Base-by-base conservation (phyloP, 2,797 vertebrate genomes). In the Gephyroberyx darwinii region DNA sequence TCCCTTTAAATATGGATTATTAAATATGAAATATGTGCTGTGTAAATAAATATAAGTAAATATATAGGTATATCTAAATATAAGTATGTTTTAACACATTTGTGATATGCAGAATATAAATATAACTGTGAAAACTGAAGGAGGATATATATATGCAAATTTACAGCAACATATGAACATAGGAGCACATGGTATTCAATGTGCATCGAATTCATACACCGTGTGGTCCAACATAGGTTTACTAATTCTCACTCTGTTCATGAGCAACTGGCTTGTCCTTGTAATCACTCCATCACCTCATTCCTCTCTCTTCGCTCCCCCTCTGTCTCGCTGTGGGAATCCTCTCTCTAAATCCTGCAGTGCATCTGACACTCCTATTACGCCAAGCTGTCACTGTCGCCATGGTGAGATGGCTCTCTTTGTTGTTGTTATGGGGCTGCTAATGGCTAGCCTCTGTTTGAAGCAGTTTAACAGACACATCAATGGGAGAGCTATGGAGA, bases 331-430 rank as follows among this genome's bases (percentile, higher is more conserved):
- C 33, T 5, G 51, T 31, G 45, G 72, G 41, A 37, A 56, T 57
- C 35, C 22, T 57, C 58, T 69, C 43, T 57, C 43, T 33, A 58
- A 51, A 75, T 68, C 58, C 53, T 45, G 45, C 22, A 10, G 39
- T 39, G 41, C 52, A 41, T 52, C 65, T 69, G 73, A 75, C 65
- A 58, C 73, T 58, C 53, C 59, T 64, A 75, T 64, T 75, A 69
- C 60, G 41, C 66, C 57, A 56, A 56, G 45, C 30, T 57, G 43
- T 56, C 73, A 50, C 33, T 57, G 43, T 69, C 59, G 22, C 59
- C 52, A 52, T 26, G 31, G 52, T 35, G 14, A 61, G 65, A 45
- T 22, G 51, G 51, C 65, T 68, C 64, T 61, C 41, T 48, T 48
- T 50, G 55, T 59, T 52, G 62, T 33, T 37, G 26, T 64, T 37